Conservation (phyloP, 2,888 invertebrate species). For the Agriopis marginaria region DNA sequence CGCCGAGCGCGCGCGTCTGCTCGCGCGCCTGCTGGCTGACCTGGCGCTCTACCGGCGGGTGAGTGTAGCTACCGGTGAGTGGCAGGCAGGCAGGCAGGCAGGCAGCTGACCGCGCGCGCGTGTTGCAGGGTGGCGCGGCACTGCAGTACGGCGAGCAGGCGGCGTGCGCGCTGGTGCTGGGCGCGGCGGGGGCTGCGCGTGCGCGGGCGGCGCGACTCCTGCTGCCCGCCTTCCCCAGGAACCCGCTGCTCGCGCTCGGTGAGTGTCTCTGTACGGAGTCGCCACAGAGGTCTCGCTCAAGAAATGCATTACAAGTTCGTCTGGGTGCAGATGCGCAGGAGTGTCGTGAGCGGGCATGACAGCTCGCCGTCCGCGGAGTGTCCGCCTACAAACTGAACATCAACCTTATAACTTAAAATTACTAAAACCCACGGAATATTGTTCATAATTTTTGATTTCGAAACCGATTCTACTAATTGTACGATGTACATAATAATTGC, state of each 20-base stretch:
- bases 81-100: neutral
- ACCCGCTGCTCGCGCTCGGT: conserved; percentile 55
- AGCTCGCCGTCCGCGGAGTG: too few species aligned
- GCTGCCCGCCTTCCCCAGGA: conserved; percentile 51
- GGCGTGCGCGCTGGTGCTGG: conserved; percentile 55
- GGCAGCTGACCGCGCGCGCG: conserved; percentile 1
- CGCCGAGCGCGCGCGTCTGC: conserved; percentile 40
- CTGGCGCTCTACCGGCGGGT: conserved; percentile 29
- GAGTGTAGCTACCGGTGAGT: conserved; percentile 14
- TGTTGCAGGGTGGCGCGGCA: conserved; percentile 33
- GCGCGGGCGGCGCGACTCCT: conserved; percentile 44
- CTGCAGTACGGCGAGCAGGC: conserved; percentile 63
- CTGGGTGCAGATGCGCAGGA: too few species aligned
- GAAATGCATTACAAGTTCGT: too few species aligned
- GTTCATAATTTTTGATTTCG: too few species aligned
- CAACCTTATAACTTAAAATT: too few species aligned
- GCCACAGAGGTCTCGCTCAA: too few species aligned
- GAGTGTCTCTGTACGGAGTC: conserved; percentile 46
- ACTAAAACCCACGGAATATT: too few species aligned
- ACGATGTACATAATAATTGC: too few species aligned
- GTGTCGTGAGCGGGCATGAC: too few species aligned
- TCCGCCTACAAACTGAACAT: too few species aligned
- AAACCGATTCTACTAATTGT: too few species aligned
- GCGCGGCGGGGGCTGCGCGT: conserved; percentile 49
- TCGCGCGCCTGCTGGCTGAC: conserved; percentile 35